A percentile compares a stretch with the other conserved stretches of the same genome.
phyloP scores from a whole-genome alignment of 2,797 vertebrate genomes.

The Siniperca obscura region DNA sequence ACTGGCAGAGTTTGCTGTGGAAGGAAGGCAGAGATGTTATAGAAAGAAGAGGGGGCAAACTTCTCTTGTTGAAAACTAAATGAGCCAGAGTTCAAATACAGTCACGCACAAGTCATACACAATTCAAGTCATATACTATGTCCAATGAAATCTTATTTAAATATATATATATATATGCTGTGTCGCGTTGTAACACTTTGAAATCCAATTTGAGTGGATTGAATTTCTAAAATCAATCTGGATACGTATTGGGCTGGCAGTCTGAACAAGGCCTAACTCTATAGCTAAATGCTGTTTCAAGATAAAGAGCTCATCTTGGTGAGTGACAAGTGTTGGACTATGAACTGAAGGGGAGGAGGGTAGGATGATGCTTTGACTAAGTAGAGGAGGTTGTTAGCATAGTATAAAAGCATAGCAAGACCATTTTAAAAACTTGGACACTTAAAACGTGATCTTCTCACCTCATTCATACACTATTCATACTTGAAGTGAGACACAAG shows the following conservation, averaged over 20 bases:
- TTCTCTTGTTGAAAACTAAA: constrained; percentile 17
- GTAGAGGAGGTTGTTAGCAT: neutral
- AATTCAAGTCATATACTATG: constrained; percentile 1
- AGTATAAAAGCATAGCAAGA: constrained; percentile 14
- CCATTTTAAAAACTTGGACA: constrained; percentile 26
- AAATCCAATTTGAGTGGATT: no score
- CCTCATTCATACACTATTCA: constrained; percentile 14
- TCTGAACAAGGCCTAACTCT: no score
- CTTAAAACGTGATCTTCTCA: constrained; percentile 40
- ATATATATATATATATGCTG: no score
- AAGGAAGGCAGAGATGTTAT: constrained; percentile 26
- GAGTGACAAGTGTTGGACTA: constrained; percentile 2
- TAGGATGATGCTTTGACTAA: constrained; percentile 1
- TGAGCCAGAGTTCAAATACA: constrained; percentile 14
- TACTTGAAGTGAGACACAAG: constrained; percentile 4
- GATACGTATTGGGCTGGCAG: no score
- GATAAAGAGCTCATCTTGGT: neutral
- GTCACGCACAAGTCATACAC: neutral
- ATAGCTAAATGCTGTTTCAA: constrained; percentile 1
- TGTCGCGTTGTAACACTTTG: no score
- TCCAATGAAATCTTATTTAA: neutral
- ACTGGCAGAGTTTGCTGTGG: constrained; percentile 95
- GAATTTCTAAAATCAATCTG: no score
- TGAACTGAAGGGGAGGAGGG: neutral
- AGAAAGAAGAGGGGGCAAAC: constrained; percentile 18